Evolutionary conservation across 1,140 invertebrate species (phyloP), one percentile per base, ranked within the genome.

Genomic region (Tribolium castaneum): DNA sequence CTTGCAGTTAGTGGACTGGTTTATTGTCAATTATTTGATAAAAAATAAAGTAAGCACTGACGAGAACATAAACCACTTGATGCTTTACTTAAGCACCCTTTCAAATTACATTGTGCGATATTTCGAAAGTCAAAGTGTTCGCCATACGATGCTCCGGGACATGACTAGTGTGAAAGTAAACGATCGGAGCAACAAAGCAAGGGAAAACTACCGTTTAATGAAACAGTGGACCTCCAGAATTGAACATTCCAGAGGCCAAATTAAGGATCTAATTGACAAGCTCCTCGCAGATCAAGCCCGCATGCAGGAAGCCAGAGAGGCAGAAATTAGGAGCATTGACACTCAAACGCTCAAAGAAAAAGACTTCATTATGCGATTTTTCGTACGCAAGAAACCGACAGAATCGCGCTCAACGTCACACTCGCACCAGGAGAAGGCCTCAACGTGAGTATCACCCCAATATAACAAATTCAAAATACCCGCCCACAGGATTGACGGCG

Each of bases 291-390:
- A 50, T 16, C 70, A 34, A 54, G 10, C 25, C 6, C n/a, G 39
- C 0, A 25, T 72, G 9, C 16, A 19, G 6, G 13, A 50, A 10
- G n/a, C 35, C 3, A 9, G 22, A 30, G 16, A 50, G n/a, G 50
- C 35, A 1, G 25, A 34, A 34, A 10, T 13, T 56, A 1, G n/a
- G 30, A 50, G 12, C 10, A 72, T 72, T 35, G 50, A 50, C 45
- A 72, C 70, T 4, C 7, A 16, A 16, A 54, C 12, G 1, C 70
- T 72, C 10, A 72, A 72, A 54, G n/a, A 50, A 66, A 22, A 49
- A 3, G 70, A 72, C 39, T 72, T 10, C 16, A 30, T 72, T 9
- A 72, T 72, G 70, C 51, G 16, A 50, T 39, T 50, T n/a, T 72
- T 72, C 14, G 39, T 70, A n/a, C 6, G 39, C 35, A n/a, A 50